Percentiles rank a stretch among this genome's conserved stretches.
Evolutionary conservation across 2,888 invertebrate genomes (phyloP).

Genomic region (Spisula subtruncata): DNA sequence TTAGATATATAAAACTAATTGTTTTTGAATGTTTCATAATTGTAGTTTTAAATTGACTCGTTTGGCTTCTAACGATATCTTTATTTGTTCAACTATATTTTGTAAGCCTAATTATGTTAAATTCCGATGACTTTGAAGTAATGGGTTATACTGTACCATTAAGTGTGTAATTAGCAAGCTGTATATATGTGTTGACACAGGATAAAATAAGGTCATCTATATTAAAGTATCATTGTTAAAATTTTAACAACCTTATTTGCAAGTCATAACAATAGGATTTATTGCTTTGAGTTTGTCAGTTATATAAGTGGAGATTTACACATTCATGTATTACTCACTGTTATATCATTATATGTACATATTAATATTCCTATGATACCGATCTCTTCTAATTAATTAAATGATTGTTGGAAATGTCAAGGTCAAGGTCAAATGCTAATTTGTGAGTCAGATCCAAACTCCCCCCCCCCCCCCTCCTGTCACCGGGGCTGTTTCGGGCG

Average conservation of each 20-base stretch:
- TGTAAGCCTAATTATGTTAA: neutral
- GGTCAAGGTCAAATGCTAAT: neutral
- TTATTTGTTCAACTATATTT: no score
- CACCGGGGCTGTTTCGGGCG: neutral
- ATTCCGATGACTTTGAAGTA: neutral
- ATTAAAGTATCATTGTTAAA: neutral
- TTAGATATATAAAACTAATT: no score
- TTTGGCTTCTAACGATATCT: no score
- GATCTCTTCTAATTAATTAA: constrained; percentile 10
- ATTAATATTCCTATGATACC: neutral
- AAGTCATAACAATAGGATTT: constrained; percentile 6
- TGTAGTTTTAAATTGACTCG: no score
- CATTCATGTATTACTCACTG: neutral
- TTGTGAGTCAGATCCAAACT: neutral
- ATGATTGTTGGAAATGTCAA: neutral
- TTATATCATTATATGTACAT: no score
- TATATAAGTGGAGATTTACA: neutral
- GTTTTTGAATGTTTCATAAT: no score
- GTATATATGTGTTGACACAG: neutral
- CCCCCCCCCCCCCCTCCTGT: neutral
- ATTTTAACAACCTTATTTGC: constrained; percentile 21
- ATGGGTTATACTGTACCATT: neutral
- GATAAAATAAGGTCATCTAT: neutral
- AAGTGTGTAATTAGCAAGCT: neutral
- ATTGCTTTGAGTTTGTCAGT: neutral